Evolutionary conservation across 2,797 vertebrate species (phyloP).

Genomic region (Atherinosoma microstoma): DNA sequence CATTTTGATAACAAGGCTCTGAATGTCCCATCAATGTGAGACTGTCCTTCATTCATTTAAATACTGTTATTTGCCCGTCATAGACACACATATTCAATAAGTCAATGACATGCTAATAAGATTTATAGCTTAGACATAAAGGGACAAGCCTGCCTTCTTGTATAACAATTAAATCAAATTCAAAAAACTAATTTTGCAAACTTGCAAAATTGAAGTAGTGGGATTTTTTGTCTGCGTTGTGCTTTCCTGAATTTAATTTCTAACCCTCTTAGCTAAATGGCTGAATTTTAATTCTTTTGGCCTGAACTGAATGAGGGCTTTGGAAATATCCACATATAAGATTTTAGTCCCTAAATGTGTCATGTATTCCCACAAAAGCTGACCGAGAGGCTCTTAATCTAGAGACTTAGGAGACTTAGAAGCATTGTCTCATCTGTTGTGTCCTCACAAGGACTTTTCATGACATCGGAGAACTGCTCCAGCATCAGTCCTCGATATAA

Average conservation of each 20-base stretch:
- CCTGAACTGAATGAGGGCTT: neutral
- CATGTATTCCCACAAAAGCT: slow-evolving; percentile 7
- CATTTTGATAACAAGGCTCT: neutral
- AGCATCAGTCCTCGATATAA: slow-evolving; percentile 58
- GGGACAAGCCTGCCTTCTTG: neutral
- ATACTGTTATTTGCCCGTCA: neutral
- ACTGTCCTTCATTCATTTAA: neutral
- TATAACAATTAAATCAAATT: neutral
- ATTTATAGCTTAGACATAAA: neutral
- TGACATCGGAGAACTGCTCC: slow-evolving; percentile 60
- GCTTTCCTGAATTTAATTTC: neutral
- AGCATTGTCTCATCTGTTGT: slow-evolving; percentile 28
- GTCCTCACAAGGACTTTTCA: slow-evolving; percentile 67
- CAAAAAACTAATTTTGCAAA: neutral
- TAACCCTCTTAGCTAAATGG: slow-evolving; percentile 10
- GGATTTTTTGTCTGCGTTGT: neutral
- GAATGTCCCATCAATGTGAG: neutral
- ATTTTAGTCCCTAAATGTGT: neutral
- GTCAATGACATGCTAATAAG: neutral
- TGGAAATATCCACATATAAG: neutral
- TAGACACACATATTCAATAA: neutral
- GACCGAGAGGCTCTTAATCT: neutral
- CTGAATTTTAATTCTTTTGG: neutral
- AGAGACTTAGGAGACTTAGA: slow-evolving; percentile 5
- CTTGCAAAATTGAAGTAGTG: neutral